Base-by-base conservation (phyloP, 2,113 vertebrate species). In the Mola mola region DNA sequence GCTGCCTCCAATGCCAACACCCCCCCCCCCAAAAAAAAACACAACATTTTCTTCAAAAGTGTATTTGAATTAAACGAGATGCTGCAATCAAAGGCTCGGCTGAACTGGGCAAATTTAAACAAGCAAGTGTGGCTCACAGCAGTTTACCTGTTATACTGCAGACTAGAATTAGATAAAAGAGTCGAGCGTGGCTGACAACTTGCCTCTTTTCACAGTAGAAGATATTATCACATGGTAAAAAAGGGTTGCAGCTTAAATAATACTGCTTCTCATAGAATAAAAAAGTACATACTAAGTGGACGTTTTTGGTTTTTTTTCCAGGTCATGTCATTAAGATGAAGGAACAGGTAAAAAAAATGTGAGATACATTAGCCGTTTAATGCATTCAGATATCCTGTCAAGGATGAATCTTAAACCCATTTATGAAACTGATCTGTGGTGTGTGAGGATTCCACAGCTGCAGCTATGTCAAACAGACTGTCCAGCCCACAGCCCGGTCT, bases 51-150 rank as follows among this genome's bases (percentile, higher is more conserved):
- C 93, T 96, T 95, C 93, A 95, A 95, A 94, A 94, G 92, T 92
- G 92, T 90, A 95, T 97, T 95, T 94, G 94, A 96, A 96, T 98
- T 96, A 96, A 94, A 93, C 85, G 93, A 94, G 92, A 92, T 94
- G 92, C 92, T 88, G 89, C 93, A 96, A 96, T 97, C 96, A 97
- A 96, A 97, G 92, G 79, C 89, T 85, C 84, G 87, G 91, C 50
- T 87, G 92, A 90, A 93, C 61, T 29, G 92, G 91, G 91, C 93
- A 93, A 94, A 94, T 93, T 97, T 95, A 95, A 95, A 95, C 93
- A 96, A 95, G 92, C 93, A 95, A 94, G 90, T 83, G 88, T 81
- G 91, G 87, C 92, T 94, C 93, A 93, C 91, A 95, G 94, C 94
- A 93, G 94, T 96, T 95, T 95, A 95, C 92, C 93, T 93, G 93